A percentile compares a stretch with the other conserved stretches of the same genome.
Evolutionary conservation across 2,113 vertebrate species (phyloP).

Genomic region (Ageneiosus marmoratus): DNA sequence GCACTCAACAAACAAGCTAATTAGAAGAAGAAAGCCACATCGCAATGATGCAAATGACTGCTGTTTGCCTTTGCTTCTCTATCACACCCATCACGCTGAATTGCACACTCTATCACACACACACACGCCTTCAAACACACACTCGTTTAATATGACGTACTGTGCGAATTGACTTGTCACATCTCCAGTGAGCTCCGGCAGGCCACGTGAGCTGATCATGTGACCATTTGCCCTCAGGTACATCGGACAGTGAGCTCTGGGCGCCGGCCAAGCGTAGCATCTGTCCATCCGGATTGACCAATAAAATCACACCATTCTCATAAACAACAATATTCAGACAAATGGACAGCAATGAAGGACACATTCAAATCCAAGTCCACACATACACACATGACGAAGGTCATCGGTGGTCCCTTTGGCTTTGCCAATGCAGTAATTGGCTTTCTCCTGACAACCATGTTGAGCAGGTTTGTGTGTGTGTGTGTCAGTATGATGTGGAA

Average conservation of each 20-base stretch:
- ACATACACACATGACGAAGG: slow-evolving; percentile 59
- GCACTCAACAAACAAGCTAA: slow-evolving; percentile 23
- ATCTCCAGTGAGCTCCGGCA: slow-evolving; percentile 17
- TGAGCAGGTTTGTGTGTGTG: slow-evolving; percentile 17
- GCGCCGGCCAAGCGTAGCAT: slow-evolving; percentile 60
- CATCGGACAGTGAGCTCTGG: slow-evolving; percentile 58
- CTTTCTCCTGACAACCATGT: slow-evolving; percentile 43
- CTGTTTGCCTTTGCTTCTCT: slow-evolving; percentile 26
- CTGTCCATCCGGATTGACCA: slow-evolving; percentile 71
- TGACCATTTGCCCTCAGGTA: slow-evolving; percentile 70
- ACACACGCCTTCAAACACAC: neutral
- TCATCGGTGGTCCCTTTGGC: slow-evolving; percentile 54
- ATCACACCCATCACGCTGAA: slow-evolving; percentile 15
- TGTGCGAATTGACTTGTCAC: slow-evolving; percentile 39
- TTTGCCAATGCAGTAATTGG: slow-evolving; percentile 47
- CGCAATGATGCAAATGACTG: slow-evolving; percentile 20
- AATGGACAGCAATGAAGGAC: slow-evolving; percentile 72
- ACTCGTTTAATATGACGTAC: slow-evolving; percentile 1
- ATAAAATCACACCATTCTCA: slow-evolving; percentile 67
- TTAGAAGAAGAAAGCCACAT: slow-evolving; percentile 7
- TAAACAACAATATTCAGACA: slow-evolving; percentile 73
- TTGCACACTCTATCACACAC: slow-evolving; percentile 12
- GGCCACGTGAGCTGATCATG: slow-evolving; percentile 28
- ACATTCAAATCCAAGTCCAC: slow-evolving; percentile 54
- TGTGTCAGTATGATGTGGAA: slow-evolving; percentile 7